These are phyloP conservation scores for Uromys caudimaculatus DNA, from an alignment of 2,797 vertebrate species.

Conservation along the genomic window DNA sequence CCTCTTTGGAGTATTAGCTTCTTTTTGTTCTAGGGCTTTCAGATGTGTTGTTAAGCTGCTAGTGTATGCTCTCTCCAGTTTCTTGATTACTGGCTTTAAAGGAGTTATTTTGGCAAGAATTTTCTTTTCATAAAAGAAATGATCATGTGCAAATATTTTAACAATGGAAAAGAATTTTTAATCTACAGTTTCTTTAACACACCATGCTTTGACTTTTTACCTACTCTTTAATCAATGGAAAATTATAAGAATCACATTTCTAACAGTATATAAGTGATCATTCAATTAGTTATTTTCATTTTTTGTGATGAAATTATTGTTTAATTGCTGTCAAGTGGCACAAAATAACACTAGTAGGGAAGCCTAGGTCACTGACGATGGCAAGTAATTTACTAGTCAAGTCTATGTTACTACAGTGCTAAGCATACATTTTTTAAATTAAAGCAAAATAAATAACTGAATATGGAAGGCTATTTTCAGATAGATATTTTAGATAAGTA, in stretches of 20 bases:
- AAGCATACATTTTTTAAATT: constrained; percentile 86
- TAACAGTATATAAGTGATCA: constrained; percentile 82
- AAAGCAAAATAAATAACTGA: constrained; percentile 86
- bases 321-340: constrained; percentile 88
- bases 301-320: constrained; percentile 88
- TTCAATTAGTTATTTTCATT: constrained; percentile 85
- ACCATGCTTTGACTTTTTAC: not conserved
- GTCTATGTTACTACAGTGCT: constrained; percentile 84
- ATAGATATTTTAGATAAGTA: constrained; percentile 57
- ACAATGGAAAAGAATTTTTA: not conserved
- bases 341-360: constrained; percentile 85
- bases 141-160: not conserved
- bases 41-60: too few relatives aligned
- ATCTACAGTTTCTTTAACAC: not conserved
- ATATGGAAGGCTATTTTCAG: constrained; percentile 74
- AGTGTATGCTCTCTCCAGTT: too few relatives aligned
- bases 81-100: constrained; percentile 46
- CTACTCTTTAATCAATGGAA: constrained; percentile 83
- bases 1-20: too few relatives aligned
- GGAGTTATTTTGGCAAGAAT: not conserved
- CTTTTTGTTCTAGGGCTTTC: too few relatives aligned
- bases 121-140: not conserved
- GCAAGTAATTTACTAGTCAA: constrained; percentile 88
- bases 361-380: constrained; percentile 81
- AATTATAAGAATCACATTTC: constrained; percentile 83